These are phyloP conservation scores for Slavum lentiscoides DNA, from an alignment of 2,888 invertebrate genomes.

Conservation along the genomic window DNA sequence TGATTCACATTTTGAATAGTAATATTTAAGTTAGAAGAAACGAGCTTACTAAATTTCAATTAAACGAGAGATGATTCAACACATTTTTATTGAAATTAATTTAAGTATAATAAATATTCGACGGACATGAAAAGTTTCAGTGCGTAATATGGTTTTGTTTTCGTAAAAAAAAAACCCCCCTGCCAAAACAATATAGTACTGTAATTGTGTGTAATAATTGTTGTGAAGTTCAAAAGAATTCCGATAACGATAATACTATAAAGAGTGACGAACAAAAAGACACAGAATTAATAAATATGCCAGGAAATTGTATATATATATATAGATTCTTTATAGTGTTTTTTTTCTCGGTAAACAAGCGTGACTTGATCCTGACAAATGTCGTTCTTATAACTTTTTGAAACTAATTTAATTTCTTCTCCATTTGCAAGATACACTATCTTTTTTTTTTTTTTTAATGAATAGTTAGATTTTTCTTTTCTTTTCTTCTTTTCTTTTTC, in stretches of 20 bases:
- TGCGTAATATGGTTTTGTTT: not conserved
- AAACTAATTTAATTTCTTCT: conserved; percentile 9
- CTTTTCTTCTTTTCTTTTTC: not conserved
- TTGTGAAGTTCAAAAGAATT: not conserved
- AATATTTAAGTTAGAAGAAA: not conserved
- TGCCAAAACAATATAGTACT: not conserved
- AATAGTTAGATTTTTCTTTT: not conserved
- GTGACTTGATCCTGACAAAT: conserved; percentile 22
- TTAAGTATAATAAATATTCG: not conserved
- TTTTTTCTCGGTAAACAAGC: conserved; percentile 1
- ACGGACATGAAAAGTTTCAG: not conserved
- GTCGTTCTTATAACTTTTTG: not conserved
- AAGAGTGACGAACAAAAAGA: not conserved
- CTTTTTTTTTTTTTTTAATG: not conserved
- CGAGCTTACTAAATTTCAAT: conserved; percentile 4
- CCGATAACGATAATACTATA: not conserved
- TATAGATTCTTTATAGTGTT: not conserved
- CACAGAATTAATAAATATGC: not conserved
- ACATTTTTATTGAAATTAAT: not conserved
- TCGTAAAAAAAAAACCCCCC: not conserved
- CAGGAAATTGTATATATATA: not conserved
- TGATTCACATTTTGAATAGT: too few species aligned
- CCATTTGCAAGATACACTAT: not conserved
- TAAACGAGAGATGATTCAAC: not conserved
- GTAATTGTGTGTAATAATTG: not conserved